phyloP scores from a whole-genome alignment of 2,797 vertebrate species.

The Denticeps clupeoides region DNA sequence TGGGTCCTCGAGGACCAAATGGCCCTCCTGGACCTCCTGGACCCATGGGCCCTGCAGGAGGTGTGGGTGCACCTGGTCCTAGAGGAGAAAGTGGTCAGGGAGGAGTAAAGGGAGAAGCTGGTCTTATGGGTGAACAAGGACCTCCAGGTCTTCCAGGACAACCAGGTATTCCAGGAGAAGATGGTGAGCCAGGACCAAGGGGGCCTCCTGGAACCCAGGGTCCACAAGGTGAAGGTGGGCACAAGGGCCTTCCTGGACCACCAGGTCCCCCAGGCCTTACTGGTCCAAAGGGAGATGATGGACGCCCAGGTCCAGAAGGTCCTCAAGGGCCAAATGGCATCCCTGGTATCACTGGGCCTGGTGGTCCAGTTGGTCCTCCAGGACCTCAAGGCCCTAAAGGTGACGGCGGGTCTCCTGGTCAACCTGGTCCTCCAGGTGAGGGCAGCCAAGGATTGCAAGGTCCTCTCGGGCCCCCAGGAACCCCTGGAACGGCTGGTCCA shows the following conservation, averaged over 20 bases:
- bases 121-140: slow-evolving; percentile 77
- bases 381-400: slow-evolving; percentile 80
- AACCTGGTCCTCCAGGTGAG: slow-evolving; percentile 66
- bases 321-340: slow-evolving; percentile 85
- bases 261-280: slow-evolving; percentile 67
- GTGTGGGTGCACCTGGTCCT: slow-evolving; percentile 71
- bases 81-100: slow-evolving; percentile 77
- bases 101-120: slow-evolving; percentile 74
- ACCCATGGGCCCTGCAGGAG: slow-evolving; percentile 71
- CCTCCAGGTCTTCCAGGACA: slow-evolving; percentile 77
- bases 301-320: slow-evolving; percentile 72
- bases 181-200: slow-evolving; percentile 75
- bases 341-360: slow-evolving; percentile 76
- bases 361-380: slow-evolving; percentile 76
- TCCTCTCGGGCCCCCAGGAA: slow-evolving; percentile 73
- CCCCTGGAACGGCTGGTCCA: slow-evolving; percentile 70
- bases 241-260: slow-evolving; percentile 75
- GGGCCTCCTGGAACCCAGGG: slow-evolving; percentile 74
- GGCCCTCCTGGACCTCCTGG: slow-evolving; percentile 74
- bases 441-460: slow-evolving; percentile 72
- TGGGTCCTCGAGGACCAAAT: slow-evolving; percentile 71
- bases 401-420: slow-evolving; percentile 70
- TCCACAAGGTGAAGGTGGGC: slow-evolving; percentile 79
- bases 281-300: slow-evolving; percentile 77
- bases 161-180: slow-evolving; percentile 77